Evolutionary conservation across 1,140 invertebrate genomes (phyloP), one percentile per base, ranked within the genome.

Genomic region (Andrena cerasifolii): DNA sequence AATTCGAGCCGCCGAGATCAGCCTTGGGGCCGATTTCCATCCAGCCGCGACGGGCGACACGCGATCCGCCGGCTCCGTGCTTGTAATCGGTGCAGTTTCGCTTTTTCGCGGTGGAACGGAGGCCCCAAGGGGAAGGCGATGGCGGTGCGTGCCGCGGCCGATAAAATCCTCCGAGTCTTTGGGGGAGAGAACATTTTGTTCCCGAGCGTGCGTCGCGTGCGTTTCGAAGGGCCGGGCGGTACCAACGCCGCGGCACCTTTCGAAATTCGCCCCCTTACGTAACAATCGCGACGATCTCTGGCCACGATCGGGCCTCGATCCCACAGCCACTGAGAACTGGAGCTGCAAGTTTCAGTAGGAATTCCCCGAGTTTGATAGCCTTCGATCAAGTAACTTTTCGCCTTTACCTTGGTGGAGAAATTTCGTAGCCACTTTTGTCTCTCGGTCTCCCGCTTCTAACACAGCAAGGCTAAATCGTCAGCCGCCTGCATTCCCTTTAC

Each of bases 31-130:
- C 16, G 68, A 51, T 78, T 61, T 24, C 33, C 58, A 61, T 24
- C 49, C 49, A 18, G 7, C 24, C 51, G 45, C 47, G 47, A 33
- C 18, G 31, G 24, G 3, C 53, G 72, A 83, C 83, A 87, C 85
- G 86, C 85, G 80, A 89, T 84, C 79, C 61, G 28, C 66, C n/a
- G n/a, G 54, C 31, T 59, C 65, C 86, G 83, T 65, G 65, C 59
- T 61, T 73, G 67, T 85, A 86, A 87, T 87, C 79, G 72, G 80
- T 82, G 71, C 82, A 86, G 79, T 84, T 86, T 84, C 70, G 54
- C 75, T 61, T 61, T n/a, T 61, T 61, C 58, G 58, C 36, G n/a
- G 36, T 0, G 24, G 21, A 24, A 51, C 49, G 7, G 5, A 5
- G 21, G 56, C 56, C 36, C 4, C 78, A 31, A 51, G 31, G 24